Base-by-base conservation (phyloP, 2,797 vertebrate genomes). In the Setipinna tenuifilis region DNA sequence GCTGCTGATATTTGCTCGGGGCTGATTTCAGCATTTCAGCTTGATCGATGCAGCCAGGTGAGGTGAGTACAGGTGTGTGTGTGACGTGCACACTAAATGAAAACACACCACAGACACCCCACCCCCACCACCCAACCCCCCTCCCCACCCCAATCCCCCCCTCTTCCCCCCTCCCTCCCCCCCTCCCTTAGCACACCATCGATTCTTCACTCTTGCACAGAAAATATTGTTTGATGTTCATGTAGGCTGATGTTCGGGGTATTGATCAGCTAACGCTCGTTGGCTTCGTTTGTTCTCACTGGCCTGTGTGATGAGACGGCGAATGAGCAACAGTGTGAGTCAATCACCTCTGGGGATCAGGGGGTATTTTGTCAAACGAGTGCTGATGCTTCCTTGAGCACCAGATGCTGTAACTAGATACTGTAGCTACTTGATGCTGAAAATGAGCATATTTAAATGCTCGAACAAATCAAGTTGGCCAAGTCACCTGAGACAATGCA, bases 221-320 rank as follows among this genome's bases (percentile, higher is more conserved):
- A 78, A 78, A 78, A 78, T 78, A 44, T 17, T 41, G 35, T 78
- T 78, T 78, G 71, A 78, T 78, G 71, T 78, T 44, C 19, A 41
- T 35, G 35, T 31, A 78, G 71, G 31, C 41, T 16, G 35, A 78
- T 31, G 31, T 31, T 78, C 3, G 6, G 71, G 19, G 31, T 78
- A 78, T 78, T 78, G 71, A 78, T 78, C 71, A 78, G 0, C 35
- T 3, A 44, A 14, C 6, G 17, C 31, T 44, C 28, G 35, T 44
- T 17, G 14, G 14, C 28, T 75, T 2, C 6, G 16, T 41, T 11
- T 17, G 14, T 17, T 5, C 68, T 41, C 16, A 1, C 68, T 75
- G 4, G 68, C 28, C 68, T 75, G 17, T 41, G 31, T 19, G 28
- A 75, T 6, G 68, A 75, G 68, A 75, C 16, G 35, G 35, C 6